A percentile compares a stretch with the other conserved stretches of the same genome.
Conservation (phyloP, 2,888 invertebrate species). For the Oligia fasciuncula region DNA sequence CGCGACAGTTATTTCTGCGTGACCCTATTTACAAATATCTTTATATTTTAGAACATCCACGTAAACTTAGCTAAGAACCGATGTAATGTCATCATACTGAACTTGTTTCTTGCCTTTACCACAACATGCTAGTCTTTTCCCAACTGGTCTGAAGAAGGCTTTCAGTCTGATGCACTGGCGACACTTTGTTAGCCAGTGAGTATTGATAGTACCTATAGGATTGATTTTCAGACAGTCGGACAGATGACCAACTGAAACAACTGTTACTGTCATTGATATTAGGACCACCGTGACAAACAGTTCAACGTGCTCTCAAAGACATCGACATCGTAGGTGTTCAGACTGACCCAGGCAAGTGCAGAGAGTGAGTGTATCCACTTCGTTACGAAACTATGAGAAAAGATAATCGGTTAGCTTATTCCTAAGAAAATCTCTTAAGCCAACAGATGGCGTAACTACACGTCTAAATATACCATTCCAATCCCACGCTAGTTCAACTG, state of each 20-base stretch:
- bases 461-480: constrained; percentile 48
- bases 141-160: not conserved
- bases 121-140: not conserved
- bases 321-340: not conserved
- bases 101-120: not conserved
- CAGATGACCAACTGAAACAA: not conserved
- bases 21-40: constrained; percentile 52
- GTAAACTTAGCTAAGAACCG: constrained; percentile 10
- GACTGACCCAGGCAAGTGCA: not conserved
- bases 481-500: constrained; percentile 38
- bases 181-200: not conserved
- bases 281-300: not conserved
- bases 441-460: constrained; percentile 53
- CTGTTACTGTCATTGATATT: not conserved
- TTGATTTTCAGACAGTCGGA: not conserved
- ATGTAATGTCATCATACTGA: constrained; percentile 13
- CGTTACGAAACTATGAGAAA: not conserved
- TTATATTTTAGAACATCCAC: constrained; percentile 9
- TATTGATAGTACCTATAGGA: not conserved
- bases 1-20: constrained; percentile 52
- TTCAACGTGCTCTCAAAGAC: not conserved
- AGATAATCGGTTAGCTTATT: constrained; percentile 1
- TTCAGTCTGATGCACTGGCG: not conserved
- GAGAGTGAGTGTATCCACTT: not conserved
- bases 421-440: constrained; percentile 9